Base-by-base conservation (phyloP, 2,113 vertebrate genomes). In the Gallinago paraguaiae region DNA sequence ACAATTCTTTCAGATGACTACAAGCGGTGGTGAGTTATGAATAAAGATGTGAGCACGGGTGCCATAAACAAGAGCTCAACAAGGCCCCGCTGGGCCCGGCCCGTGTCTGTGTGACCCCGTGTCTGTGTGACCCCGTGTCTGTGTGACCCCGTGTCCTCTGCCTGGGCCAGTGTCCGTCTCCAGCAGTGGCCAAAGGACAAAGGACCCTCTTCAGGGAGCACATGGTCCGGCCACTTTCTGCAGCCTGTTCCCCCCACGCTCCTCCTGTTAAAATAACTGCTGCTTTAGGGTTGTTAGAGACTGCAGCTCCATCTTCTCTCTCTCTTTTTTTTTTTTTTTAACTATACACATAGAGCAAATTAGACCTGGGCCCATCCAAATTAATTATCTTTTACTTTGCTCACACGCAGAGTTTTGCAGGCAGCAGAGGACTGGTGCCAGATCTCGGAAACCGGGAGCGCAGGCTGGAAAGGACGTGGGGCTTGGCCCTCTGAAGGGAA, bases 201-300 rank as follows among this genome's bases (percentile, higher is more conserved):
- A n/a, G 33, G 57, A 24, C 0, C 13, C 9, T 17, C 27, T 24
- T 53, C 14, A 57, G 33, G 59, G 69, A 28, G 33, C 56, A 16
- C 3, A 3, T 37, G 30, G 14, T 13, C 82, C n/a, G 45, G 15
- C 56, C 9, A 1, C 43, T 19, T 59, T 45, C 57, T 77, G 28
- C 31, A 61, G 33, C 28, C 57, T 4, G 0, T 50, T 28, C 19
- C 13, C 22, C 31, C 3, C 9, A 2, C 18, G 13, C n/a, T 71
- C 37, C 51, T 88, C 27, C 43, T 0, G 2, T n/a, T 60, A 41
- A 39, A n/a, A 22, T 41, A 63, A 3, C 10, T 48, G 39, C 45
- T 63, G 53, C 2, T 27, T 60, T 43, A 6, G 27, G 23, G 65
- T 54, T 60, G 35, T 37, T 25, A 17, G 37, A 23, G 43, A 24